Evolutionary conservation across 2,888 invertebrate species (phyloP), one percentile per base, ranked within the genome.

Genomic region (Ashinkailepas kermadecensis): DNA sequence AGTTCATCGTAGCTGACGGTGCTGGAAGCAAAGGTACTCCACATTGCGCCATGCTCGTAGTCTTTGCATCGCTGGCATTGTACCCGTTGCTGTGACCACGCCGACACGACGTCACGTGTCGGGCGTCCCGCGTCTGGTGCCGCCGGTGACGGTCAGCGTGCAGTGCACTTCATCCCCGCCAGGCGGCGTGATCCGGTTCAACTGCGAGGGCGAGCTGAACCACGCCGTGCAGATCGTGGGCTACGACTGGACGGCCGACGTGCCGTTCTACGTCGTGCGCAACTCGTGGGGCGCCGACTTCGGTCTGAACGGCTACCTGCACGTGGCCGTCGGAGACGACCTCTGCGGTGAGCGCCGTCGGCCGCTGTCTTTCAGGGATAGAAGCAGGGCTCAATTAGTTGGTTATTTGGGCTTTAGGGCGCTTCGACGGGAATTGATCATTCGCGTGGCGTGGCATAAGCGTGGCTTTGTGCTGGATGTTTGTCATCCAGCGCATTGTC

Each of bases 161-260:
- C 39, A 78, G 18, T 21, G 15, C 18, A 23, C 13, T 6, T 78
- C 7, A 54, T 1, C 54, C 56, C 57, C n/a, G n/a, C 0, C 57
- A 79, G 94, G 94, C 0, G 95, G 95, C 0, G 91, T 95, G 64
- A 93, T 95, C 86, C 93, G 94, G 86, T 93, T 90, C 86, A 92
- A 95, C 86, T 95, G 95, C 89, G 91, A 92, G 81, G 90, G 90
- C 6, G 81, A 86, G 0, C 87, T 93, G n/a, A 95, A 95, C 87
- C 95, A 95, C 86, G 95, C 95, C 0, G 94, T 94, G 0, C 91
- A 94, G 86, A 89, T 95, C 81, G 92, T 95, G 0, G 95, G 96
- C 0, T 96, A 95, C 86, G 93, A 95, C 86, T 87, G 92, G 39
- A 90, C 91, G 11, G 92, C 90, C 9, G 88, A 90, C 1, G 91